A percentile compares a stretch with the other conserved stretches of the same genome.
Evolutionary conservation across 2,888 invertebrate species (phyloP).

Genomic region (Cabera pusaria): DNA sequence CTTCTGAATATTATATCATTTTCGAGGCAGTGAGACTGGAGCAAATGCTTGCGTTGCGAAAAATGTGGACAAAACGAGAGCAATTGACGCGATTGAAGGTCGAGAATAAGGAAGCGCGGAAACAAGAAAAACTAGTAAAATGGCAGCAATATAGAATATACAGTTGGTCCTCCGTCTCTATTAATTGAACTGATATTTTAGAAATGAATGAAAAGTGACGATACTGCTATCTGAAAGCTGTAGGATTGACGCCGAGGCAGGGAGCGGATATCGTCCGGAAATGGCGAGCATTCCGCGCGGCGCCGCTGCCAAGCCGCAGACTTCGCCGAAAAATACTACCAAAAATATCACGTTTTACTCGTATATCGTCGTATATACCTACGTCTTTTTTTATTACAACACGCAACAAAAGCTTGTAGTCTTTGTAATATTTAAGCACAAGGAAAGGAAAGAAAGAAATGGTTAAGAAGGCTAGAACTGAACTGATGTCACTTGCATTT

Average conservation of each 20-base stretch:
- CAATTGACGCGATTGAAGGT: slow-evolving; percentile 38
- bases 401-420: slow-evolving; percentile 14
- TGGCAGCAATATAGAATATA: slow-evolving; percentile 35
- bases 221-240: slow-evolving; percentile 59
- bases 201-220: slow-evolving; percentile 11
- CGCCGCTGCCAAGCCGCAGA: slow-evolving; percentile 54
- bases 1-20: slow-evolving; percentile 30
- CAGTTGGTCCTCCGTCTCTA: not conserved
- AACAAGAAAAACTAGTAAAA: slow-evolving; percentile 53
- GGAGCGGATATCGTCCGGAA: slow-evolving; percentile 80
- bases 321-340: slow-evolving; percentile 56
- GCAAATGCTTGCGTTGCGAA: slow-evolving; percentile 3
- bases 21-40: slow-evolving; percentile 12
- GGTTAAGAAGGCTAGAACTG: no score
- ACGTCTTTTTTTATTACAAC: slow-evolving; percentile 24
- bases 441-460: no score
- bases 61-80: slow-evolving; percentile 29
- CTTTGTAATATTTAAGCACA: no score
- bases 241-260: slow-evolving; percentile 54
- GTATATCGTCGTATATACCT: no score
- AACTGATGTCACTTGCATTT: no score
- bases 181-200: slow-evolving; percentile 7
- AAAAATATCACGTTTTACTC: slow-evolving; percentile 41
- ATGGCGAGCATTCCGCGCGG: slow-evolving; percentile 77
- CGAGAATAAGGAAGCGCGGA: slow-evolving; percentile 44